A percentile compares a stretch with the other conserved stretches of the same genome.
Evolutionary conservation across 2,888 invertebrate genomes (phyloP).

Genomic region (Noctua fimbriata): DNA sequence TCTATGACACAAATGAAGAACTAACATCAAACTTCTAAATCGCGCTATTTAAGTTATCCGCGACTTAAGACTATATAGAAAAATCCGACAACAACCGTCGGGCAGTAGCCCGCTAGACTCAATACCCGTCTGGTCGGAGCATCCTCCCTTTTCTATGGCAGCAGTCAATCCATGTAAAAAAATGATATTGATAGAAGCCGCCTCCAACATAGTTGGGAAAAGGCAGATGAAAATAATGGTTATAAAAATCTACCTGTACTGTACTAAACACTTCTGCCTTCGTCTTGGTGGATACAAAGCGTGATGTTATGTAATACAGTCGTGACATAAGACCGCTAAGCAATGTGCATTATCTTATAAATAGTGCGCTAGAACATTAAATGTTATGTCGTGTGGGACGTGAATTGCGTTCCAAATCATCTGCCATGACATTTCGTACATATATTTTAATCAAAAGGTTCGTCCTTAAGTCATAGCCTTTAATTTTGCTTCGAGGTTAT

Average conservation of each 20-base stretch:
- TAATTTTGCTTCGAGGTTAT: not conserved
- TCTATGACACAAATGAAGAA: not conserved
- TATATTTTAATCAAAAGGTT: conserved; percentile 17
- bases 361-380: conserved; percentile 23
- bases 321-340: conserved; percentile 36
- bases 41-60: not conserved
- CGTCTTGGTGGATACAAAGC: not conserved
- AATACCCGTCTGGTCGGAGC: not conserved
- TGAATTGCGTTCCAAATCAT: conserved; percentile 34
- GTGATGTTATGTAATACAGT: conserved; percentile 6
- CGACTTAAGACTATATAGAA: too few relatives aligned
- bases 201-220: not conserved
- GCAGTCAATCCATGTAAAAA: not conserved
- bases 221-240: not conserved
- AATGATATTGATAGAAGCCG: too few relatives aligned
- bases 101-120: not conserved
- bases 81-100: too few relatives aligned
- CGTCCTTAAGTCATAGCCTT: not conserved
- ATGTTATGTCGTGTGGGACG: conserved; percentile 27
- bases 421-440: conserved; percentile 17
- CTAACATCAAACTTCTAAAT: not conserved
- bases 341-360: conserved; percentile 37
- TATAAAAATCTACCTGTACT: not conserved
- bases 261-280: not conserved
- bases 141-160: not conserved